phyloP scores from a whole-genome alignment of 2,888 invertebrate genomes.

The Trichacis sp. region DNA sequence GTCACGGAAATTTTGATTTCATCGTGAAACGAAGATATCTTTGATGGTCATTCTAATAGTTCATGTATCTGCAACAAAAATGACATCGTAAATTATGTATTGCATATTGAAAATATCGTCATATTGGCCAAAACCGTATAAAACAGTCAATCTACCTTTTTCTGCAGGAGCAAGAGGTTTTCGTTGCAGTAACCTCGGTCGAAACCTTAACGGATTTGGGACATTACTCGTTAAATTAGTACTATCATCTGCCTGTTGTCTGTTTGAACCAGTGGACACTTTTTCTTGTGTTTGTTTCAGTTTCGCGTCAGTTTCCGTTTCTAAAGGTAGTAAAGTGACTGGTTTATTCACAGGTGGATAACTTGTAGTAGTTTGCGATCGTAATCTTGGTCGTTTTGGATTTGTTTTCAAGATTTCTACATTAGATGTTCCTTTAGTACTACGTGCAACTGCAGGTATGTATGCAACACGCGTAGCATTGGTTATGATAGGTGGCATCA shows the following conservation, averaged over 20 bases:
- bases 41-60: too few relatives aligned
- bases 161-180: too few relatives aligned
- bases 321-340: neutral
- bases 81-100: too few relatives aligned
- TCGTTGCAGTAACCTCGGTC: too few relatives aligned
- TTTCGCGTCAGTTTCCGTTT: neutral
- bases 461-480: neutral
- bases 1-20: too few relatives aligned
- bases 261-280: neutral
- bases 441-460: slow-evolving; percentile 7
- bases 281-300: neutral
- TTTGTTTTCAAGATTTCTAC: slow-evolving; percentile 34
- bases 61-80: too few relatives aligned
- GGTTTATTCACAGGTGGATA: neutral
- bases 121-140: too few relatives aligned
- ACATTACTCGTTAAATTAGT: too few relatives aligned
- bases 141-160: too few relatives aligned
- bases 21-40: too few relatives aligned
- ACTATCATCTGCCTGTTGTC: neutral
- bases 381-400: slow-evolving; percentile 10
- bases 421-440: neutral
- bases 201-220: too few relatives aligned
- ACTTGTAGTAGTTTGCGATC: neutral
- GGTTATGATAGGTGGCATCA: neutral
- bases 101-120: too few relatives aligned